These are phyloP conservation scores for Theristus sp. DNA, from an alignment of 2,888 invertebrate species.

Conservation along the genomic window DNA sequence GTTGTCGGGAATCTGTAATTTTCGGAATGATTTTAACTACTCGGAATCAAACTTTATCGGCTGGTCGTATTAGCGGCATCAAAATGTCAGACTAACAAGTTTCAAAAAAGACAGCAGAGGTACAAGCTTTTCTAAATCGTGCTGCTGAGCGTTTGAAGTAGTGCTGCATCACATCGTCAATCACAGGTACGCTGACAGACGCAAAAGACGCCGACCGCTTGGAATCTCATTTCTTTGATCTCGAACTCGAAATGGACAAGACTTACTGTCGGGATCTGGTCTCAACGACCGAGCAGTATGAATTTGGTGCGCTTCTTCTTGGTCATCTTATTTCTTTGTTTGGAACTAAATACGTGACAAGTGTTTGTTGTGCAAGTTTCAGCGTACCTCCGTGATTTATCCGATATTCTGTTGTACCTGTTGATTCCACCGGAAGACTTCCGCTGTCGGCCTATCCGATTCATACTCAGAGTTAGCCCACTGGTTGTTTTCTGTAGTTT, in stretches of 20 bases:
- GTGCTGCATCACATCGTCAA: not conserved
- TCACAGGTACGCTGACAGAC: not conserved
- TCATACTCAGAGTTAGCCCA: conserved; percentile 37
- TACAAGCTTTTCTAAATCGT: no score
- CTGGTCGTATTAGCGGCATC: no score
- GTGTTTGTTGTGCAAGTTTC: no score
- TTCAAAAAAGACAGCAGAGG: no score
- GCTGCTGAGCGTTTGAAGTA: no score
- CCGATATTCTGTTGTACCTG: conserved; percentile 59
- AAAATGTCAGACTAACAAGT: no score
- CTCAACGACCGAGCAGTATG: conserved; percentile 46
- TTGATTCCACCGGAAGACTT: conserved; percentile 65
- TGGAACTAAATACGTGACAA: not conserved
- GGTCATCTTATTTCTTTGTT: not conserved
- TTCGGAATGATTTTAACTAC: no score
- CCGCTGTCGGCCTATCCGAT: conserved; percentile 56
- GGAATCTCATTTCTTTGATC: conserved; percentile 64
- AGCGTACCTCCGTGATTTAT: conserved; percentile 61
- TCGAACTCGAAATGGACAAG: conserved; percentile 68
- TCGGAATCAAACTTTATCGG: no score
- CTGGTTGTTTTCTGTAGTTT: not conserved
- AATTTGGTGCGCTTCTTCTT: conserved; percentile 33
- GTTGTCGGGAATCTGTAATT: no score
- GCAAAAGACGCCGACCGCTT: conserved; percentile 30
- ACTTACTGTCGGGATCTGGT: conserved; percentile 58